A percentile compares a stretch with the other conserved stretches of the same genome.
Evolutionary conservation across 2,113 vertebrate species (phyloP).

Genomic region (Malurus elegans): DNA sequence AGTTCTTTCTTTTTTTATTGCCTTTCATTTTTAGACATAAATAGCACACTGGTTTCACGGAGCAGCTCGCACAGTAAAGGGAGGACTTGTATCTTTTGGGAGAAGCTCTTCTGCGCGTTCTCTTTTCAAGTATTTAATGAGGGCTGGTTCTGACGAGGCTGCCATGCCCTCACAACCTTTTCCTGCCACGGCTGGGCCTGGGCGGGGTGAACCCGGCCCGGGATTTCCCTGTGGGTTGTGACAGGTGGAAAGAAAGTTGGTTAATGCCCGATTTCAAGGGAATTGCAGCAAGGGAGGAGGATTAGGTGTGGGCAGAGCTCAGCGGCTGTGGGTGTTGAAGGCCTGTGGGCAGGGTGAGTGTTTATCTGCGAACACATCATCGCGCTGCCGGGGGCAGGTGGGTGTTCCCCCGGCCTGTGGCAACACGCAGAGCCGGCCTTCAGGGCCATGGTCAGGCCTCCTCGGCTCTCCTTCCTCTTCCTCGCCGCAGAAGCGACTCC

Average conservation of each 20-base stretch:
- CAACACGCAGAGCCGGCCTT: constrained; percentile 16
- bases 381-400: constrained; percentile 5
- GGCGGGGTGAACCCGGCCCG: constrained; percentile 30
- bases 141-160: not conserved
- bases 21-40: constrained; percentile 47
- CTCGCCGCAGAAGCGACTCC: not conserved
- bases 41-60: not conserved
- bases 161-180: not conserved
- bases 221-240: constrained; percentile 41
- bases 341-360: constrained; percentile 64
- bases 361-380: not conserved
- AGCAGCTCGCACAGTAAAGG: not conserved
- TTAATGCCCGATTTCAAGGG: constrained; percentile 38
- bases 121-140: not conserved
- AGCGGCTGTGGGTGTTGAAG: constrained; percentile 5
- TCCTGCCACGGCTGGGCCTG: not conserved
- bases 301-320: constrained; percentile 44
- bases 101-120: not conserved
- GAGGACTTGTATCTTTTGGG: not conserved
- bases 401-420: constrained; percentile 48
- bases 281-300: constrained; percentile 52
- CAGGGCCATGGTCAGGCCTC: not conserved
- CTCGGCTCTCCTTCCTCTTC: not conserved
- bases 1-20: not conserved
- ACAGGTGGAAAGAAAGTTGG: constrained; percentile 41